Conservation (phyloP, 2,113 vertebrate species). For the Hippocampus abdominalis region DNA sequence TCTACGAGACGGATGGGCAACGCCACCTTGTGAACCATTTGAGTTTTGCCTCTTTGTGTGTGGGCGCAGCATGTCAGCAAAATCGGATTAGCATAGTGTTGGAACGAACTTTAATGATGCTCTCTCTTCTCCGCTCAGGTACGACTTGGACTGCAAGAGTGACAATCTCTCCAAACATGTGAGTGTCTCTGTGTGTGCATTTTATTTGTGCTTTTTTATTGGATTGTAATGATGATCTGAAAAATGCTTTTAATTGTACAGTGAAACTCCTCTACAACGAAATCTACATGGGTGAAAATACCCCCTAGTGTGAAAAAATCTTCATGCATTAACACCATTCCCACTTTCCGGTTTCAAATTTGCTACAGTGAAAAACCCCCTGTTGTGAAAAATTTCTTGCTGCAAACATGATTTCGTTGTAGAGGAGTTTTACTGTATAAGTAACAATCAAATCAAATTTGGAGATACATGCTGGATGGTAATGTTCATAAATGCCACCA, state of each 20-base stretch:
- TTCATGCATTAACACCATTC: too few relatives aligned
- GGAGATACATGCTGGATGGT: not conserved
- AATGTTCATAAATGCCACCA: not conserved
- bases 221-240: not conserved
- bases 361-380: too few relatives aligned
- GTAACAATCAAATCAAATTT: not conserved
- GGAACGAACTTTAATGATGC: not conserved
- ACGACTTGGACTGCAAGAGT: constrained; percentile 95
- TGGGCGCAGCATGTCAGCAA: not conserved
- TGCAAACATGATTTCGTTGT: too few relatives aligned
- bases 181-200: constrained; percentile 65
- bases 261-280: too few relatives aligned
- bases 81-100: constrained; percentile 1
- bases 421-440: too few relatives aligned
- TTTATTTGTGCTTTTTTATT: not conserved
- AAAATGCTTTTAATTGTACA: too few relatives aligned
- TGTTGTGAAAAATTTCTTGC: too few relatives aligned
- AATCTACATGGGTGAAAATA: too few relatives aligned
- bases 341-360: too few relatives aligned
- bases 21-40: not conserved
- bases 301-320: too few relatives aligned
- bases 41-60: not conserved
- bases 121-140: constrained; percentile 73
- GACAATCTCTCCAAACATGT: constrained; percentile 96
- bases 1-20: too few relatives aligned